A percentile compares a stretch with the other conserved stretches of the same genome.
These are phyloP conservation scores for Sisyra terminalis DNA, from an alignment of 2,888 invertebrate species.

Conservation along the genomic window DNA sequence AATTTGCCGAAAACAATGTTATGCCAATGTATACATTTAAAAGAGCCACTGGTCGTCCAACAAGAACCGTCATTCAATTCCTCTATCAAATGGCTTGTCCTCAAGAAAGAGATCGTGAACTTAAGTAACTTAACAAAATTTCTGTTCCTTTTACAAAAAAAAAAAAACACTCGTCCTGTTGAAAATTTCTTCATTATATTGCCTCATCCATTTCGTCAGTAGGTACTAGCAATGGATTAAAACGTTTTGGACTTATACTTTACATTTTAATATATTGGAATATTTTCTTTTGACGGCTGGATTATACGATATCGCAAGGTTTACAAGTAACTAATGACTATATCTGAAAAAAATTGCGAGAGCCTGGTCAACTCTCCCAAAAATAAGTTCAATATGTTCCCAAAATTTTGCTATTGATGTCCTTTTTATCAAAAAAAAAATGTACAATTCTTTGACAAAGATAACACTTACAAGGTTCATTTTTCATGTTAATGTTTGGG, in stretches of 20 bases:
- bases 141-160: too few species aligned
- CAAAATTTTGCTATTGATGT: neutral
- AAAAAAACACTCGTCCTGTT: too few species aligned
- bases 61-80: slow-evolving; percentile 31
- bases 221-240: too few species aligned
- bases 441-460: neutral
- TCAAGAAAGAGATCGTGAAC: neutral
- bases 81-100: slow-evolving; percentile 27
- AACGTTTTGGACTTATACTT: too few species aligned
- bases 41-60: slow-evolving; percentile 31
- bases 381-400: neutral
- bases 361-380: slow-evolving; percentile 5
- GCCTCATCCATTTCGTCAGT: too few species aligned
- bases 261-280: too few species aligned
- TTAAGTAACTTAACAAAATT: neutral
- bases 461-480: too few species aligned
- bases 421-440: neutral
- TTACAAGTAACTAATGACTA: neutral
- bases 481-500: neutral
- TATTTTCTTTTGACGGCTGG: too few species aligned
- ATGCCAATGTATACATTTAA: slow-evolving; percentile 35
- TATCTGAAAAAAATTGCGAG: slow-evolving; percentile 4
- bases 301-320: too few species aligned
- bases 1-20: slow-evolving; percentile 31
- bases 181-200: too few species aligned